Conservation (phyloP, 2,888 invertebrate species). For the Luffia ferchaultella region DNA sequence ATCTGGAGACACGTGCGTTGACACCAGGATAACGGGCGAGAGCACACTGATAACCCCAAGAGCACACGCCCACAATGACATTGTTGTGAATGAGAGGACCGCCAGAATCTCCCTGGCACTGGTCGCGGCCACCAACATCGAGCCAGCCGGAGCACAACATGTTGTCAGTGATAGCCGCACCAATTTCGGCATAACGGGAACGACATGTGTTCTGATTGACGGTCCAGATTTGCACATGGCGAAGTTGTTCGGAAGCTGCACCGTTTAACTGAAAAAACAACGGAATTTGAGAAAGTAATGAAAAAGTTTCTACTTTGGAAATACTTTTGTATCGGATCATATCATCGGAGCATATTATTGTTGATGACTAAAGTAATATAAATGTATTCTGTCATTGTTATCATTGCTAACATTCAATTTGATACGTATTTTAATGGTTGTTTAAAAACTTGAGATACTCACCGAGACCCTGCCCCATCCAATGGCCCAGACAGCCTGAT, state of each 20-base stretch:
- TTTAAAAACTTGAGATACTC: slow-evolving; percentile 19
- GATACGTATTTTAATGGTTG: too few relatives aligned
- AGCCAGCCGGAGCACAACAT: slow-evolving; percentile 39
- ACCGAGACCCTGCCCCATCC: slow-evolving; percentile 36
- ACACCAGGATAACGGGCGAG: slow-evolving; percentile 27
- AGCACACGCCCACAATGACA: slow-evolving; percentile 30
- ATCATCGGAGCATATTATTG: neutral
- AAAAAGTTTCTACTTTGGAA: neutral
- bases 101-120: slow-evolving; percentile 38
- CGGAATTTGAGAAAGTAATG: too few relatives aligned
- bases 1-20: slow-evolving; percentile 29
- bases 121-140: slow-evolving; percentile 38
- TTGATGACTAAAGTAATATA: neutral
- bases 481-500: slow-evolving; percentile 28
- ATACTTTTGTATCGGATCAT: neutral
- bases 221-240: slow-evolving; percentile 26
- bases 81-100: slow-evolving; percentile 32
- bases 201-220: slow-evolving; percentile 25
- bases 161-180: slow-evolving; percentile 21
- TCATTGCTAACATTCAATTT: too few relatives aligned
- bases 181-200: slow-evolving; percentile 21
- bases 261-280: slow-evolving; percentile 21
- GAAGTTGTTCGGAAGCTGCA: slow-evolving; percentile 23
- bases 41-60: slow-evolving; percentile 28
- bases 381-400: neutral